These are phyloP conservation scores for Ditylenchus weischeri DNA, from an alignment of 2,888 invertebrate genomes.

Conservation along the genomic window DNA sequence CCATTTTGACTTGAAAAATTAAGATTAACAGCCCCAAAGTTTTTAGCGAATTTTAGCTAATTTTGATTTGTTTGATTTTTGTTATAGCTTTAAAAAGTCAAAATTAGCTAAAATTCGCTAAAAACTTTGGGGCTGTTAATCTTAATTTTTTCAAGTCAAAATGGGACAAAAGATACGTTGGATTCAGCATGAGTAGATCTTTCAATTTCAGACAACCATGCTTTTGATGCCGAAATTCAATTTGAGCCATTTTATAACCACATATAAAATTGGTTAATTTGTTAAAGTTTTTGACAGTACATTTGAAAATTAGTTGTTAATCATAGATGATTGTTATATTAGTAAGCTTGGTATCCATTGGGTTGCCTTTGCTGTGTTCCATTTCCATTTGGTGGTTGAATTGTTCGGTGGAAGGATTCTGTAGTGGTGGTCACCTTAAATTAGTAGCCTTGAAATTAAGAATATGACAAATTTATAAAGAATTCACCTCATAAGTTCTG, in stretches of 20 bases:
- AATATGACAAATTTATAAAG: too few species aligned
- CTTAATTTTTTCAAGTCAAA: background rate
- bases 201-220: too few species aligned
- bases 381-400: slow-evolving; percentile 44
- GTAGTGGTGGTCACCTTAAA: slow-evolving; percentile 52
- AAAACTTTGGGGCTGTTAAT: background rate
- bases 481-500: slow-evolving; percentile 49
- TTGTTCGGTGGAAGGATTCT: slow-evolving; percentile 58
- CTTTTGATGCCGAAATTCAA: too few species aligned
- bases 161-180: too few species aligned
- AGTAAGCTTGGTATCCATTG: slow-evolving; percentile 7
- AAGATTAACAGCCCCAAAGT: background rate
- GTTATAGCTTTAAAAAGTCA: too few species aligned
- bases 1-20: background rate
- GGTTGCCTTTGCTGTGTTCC: slow-evolving; percentile 13
- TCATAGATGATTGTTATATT: background rate
- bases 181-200: too few species aligned
- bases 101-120: too few species aligned
- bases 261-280: background rate
- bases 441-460: too few species aligned
- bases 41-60: too few species aligned
- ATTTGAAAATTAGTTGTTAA: background rate
- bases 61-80: too few species aligned
- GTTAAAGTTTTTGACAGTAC: too few species aligned
- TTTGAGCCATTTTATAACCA: too few species aligned